Percentiles rank a stretch among this genome's conserved stretches.
phyloP scores from a whole-genome alignment of 2,888 invertebrate species.

The Nowickia ferox region DNA sequence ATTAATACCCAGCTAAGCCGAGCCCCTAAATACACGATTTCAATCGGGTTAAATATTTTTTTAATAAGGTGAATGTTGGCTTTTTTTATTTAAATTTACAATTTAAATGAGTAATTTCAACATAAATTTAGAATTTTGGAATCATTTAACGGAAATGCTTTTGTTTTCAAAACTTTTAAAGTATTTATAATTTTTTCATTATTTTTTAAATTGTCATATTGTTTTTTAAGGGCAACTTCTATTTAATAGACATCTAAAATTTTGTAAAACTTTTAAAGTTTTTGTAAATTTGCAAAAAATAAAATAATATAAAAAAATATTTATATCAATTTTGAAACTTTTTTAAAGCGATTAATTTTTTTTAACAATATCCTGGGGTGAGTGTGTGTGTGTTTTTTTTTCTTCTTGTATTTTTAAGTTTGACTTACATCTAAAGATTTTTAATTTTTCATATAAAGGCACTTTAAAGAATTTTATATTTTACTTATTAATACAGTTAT shows the following conservation, averaged over 20 bases:
- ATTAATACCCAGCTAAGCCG: conserved; percentile 31
- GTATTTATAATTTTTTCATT: conserved; percentile 11
- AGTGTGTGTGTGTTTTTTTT: conserved; percentile 15
- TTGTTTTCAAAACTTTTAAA: conserved; percentile 50
- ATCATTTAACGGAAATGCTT: conserved; percentile 41
- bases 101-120: conserved; percentile 33
- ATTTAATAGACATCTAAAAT: conserved; percentile 48
- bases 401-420: not conserved
- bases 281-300: conserved; percentile 33
- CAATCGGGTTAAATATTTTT: not conserved
- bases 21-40: not conserved
- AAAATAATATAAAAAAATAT: not conserved
- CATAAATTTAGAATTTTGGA: conserved; percentile 32
- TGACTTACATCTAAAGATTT: conserved; percentile 50
- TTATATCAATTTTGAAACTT: conserved; percentile 19
- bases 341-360: conserved; percentile 47
- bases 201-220: conserved; percentile 1
- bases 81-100: conserved; percentile 52
- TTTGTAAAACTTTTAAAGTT: conserved; percentile 54
- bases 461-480: conserved; percentile 61
- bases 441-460: conserved; percentile 63
- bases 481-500: conserved; percentile 31
- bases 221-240: conserved; percentile 34
- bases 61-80: not conserved
- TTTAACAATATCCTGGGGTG: not conserved